Evolutionary conservation across 2,888 invertebrate species (phyloP).

Genomic region (Lingula anatina): DNA sequence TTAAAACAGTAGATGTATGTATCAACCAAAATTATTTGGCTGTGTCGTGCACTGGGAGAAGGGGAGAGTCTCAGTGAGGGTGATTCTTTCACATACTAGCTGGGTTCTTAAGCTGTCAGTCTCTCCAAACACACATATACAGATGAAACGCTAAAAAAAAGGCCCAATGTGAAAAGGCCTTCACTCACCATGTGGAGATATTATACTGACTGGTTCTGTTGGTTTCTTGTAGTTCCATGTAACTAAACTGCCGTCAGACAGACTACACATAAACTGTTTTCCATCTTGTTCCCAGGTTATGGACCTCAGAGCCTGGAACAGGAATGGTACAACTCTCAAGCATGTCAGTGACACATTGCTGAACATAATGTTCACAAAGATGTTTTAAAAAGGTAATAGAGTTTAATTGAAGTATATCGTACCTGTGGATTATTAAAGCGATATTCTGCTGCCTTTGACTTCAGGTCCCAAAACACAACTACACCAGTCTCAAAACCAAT

Average conservation of each 20-base stretch:
- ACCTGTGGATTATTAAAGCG: conserved; percentile 48
- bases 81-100: not conserved
- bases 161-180: too few species aligned
- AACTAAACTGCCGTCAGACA: conserved; percentile 90
- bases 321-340: too few species aligned
- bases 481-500: conserved; percentile 94
- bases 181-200: conserved; percentile 83
- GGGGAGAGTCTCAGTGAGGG: not conserved
- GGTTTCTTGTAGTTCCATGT: conserved; percentile 82
- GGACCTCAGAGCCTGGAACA: conserved; percentile 63
- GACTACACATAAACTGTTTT: conserved; percentile 89
- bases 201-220: conserved; percentile 72
- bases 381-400: too few species aligned
- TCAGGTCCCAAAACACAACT: conserved; percentile 93
- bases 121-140: not conserved
- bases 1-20: too few species aligned
- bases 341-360: too few species aligned
- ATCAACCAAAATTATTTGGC: too few species aligned
- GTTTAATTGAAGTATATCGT: too few species aligned
- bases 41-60: too few species aligned
- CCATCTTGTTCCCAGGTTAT: conserved; percentile 97
- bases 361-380: too few species aligned
- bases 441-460: conserved; percentile 77
- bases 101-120: not conserved
- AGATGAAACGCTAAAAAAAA: conserved; percentile 1